Evolutionary conservation across 1,140 invertebrate species (phyloP).

Genomic region (Sycophila sp.): DNA sequence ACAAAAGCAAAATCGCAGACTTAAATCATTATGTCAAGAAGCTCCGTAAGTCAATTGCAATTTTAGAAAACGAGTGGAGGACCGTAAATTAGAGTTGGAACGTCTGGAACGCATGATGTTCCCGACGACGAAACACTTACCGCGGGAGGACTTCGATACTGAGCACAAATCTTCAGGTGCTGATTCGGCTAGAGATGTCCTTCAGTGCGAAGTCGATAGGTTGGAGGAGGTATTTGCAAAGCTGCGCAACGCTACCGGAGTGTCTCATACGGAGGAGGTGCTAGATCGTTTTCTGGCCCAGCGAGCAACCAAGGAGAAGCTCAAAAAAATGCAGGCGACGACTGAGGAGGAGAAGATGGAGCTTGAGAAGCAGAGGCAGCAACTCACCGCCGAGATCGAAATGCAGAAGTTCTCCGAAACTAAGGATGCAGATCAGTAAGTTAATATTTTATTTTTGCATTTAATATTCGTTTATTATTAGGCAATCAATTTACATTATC

Average conservation of each 20-base stretch:
- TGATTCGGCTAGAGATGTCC: conserved; percentile 44
- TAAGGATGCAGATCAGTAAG: conserved; percentile 82
- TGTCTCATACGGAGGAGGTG: conserved; percentile 77
- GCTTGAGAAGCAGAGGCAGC: conserved; percentile 75
- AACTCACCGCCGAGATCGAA: conserved; percentile 76
- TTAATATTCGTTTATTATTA: background rate
- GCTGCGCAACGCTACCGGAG: conserved; percentile 79
- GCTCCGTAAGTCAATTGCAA: no score
- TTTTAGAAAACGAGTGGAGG: conserved; percentile 71
- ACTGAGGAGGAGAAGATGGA: conserved; percentile 78
- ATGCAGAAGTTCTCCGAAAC: conserved; percentile 81
- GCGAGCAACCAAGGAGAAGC: conserved; percentile 73
- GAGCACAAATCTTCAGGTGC: no score
- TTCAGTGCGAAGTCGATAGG: conserved; percentile 60
- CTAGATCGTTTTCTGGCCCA: conserved; percentile 78
- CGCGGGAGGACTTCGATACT: conserved; percentile 47
- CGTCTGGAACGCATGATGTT: conserved; percentile 77
- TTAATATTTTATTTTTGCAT: background rate
- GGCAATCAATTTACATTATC: no score
- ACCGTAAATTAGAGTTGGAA: conserved; percentile 75
- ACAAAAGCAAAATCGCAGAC: no score
- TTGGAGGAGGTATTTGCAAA: conserved; percentile 77
- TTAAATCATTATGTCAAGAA: no score
- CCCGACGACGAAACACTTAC: conserved; percentile 50
- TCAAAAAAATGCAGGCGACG: conserved; percentile 74